Evolutionary conservation across 1,140 invertebrate genomes (phyloP).

Genomic region (Drosophila ambigua): DNA sequence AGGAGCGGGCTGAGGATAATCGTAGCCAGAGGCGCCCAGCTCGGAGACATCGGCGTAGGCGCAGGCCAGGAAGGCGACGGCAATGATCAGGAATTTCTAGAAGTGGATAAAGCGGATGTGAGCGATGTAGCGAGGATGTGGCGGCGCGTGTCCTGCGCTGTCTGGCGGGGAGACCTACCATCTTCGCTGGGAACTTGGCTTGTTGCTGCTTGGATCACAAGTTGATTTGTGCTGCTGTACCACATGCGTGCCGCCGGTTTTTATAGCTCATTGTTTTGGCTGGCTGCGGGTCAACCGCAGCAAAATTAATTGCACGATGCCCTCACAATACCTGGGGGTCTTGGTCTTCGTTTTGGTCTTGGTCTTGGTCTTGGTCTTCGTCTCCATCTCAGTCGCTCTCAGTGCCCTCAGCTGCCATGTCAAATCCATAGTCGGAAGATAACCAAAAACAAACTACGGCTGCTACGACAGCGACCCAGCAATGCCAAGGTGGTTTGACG

Average conservation of each 20-base stretch:
- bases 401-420: constrained; percentile 41
- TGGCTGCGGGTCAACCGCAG: constrained; percentile 50
- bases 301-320: constrained; percentile 71
- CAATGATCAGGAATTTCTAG: constrained; percentile 66
- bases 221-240: constrained; percentile 62
- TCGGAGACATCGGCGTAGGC: constrained; percentile 74
- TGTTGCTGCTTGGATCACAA: constrained; percentile 64
- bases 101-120: not conserved
- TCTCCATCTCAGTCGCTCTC: too few species aligned
- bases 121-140: not conserved
- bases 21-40: constrained; percentile 60
- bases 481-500: constrained; percentile 71
- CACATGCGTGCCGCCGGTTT: constrained; percentile 47
- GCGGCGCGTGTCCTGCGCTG: not conserved
- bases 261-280: constrained; percentile 66
- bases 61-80: constrained; percentile 73
- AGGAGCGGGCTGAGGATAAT: constrained; percentile 66
- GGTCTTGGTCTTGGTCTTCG: too few species aligned
- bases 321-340: constrained; percentile 50
- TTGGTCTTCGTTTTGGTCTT: constrained; percentile 9
- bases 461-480: constrained; percentile 22
- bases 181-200: constrained; percentile 24
- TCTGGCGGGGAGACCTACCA: constrained; percentile 18
- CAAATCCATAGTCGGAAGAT: constrained; percentile 40
- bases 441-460: constrained; percentile 8